These are phyloP conservation scores for Ctenopoma kingsleyae DNA, from an alignment of 2,797 vertebrate species.

Conservation along the genomic window DNA sequence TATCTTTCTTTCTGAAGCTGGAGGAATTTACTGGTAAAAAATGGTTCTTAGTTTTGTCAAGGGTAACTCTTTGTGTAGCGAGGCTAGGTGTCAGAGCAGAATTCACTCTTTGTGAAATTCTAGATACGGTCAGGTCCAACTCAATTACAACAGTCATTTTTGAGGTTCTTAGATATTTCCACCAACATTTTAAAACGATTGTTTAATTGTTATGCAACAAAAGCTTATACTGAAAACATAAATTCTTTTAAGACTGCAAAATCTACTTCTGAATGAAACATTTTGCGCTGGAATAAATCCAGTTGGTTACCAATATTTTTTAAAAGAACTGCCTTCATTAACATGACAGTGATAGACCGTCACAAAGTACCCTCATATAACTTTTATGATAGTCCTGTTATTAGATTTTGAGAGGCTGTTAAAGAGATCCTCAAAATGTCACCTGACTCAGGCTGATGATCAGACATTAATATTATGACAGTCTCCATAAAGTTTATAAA, in stretches of 20 bases:
- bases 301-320: constrained; percentile 7
- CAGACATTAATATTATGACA: constrained; percentile 73
- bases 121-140: neutral
- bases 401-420: constrained; percentile 72
- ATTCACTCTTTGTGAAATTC: too few species aligned
- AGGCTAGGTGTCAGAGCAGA: neutral
- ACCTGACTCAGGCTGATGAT: constrained; percentile 69
- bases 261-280: constrained; percentile 25
- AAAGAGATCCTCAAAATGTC: constrained; percentile 73
- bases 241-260: constrained; percentile 14
- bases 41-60: neutral
- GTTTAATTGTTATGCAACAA: neutral
- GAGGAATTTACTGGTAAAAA: neutral
- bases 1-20: neutral
- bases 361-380: constrained; percentile 64
- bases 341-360: constrained; percentile 64
- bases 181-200: neutral
- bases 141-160: constrained; percentile 3
- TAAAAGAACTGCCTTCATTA: constrained; percentile 56
- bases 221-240: constrained; percentile 1
- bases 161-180: neutral
- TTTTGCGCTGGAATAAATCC: constrained; percentile 7
- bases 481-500: constrained; percentile 74
- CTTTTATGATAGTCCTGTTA: constrained; percentile 67
- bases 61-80: too few species aligned